Evolutionary conservation across 2,797 vertebrate genomes (phyloP).

Genomic region (Paedocypris micromegethes): DNA sequence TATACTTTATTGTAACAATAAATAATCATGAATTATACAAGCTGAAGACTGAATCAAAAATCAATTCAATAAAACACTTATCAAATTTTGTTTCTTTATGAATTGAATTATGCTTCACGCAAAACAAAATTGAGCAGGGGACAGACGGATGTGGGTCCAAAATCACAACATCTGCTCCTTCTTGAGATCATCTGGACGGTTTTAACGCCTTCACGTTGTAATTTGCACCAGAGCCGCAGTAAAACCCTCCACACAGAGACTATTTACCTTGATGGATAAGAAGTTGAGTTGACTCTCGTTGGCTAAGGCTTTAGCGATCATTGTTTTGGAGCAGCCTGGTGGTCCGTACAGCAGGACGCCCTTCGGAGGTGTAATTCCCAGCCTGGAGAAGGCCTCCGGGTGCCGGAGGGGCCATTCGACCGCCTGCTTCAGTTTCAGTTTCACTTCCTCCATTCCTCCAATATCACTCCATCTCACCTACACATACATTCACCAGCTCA

Average conservation of each 20-base stretch:
- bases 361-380: conserved; percentile 90
- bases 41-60: too few relatives aligned
- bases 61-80: too few relatives aligned
- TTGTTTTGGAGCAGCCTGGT: conserved; percentile 96
- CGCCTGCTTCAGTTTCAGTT: conserved; percentile 89
- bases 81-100: too few relatives aligned
- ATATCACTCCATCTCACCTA: conserved; percentile 94
- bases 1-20: too few relatives aligned
- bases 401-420: conserved; percentile 94
- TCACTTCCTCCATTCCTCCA: conserved; percentile 88
- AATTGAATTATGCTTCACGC: too few relatives aligned
- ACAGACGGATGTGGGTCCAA: too few relatives aligned
- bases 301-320: conserved; percentile 94
- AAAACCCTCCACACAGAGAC: background rate
- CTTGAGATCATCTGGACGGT: too few relatives aligned
- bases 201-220: background rate
- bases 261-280: conserved; percentile 84
- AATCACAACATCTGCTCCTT: too few relatives aligned
- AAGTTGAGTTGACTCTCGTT: conserved; percentile 95
- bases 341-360: conserved; percentile 93
- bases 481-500: conserved; percentile 24
- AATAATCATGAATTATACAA: too few relatives aligned
- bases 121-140: too few relatives aligned
- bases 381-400: conserved; percentile 81
- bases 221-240: background rate